Conservation (phyloP, 2,113 vertebrate species). For the Psittacula cyanocephala region DNA sequence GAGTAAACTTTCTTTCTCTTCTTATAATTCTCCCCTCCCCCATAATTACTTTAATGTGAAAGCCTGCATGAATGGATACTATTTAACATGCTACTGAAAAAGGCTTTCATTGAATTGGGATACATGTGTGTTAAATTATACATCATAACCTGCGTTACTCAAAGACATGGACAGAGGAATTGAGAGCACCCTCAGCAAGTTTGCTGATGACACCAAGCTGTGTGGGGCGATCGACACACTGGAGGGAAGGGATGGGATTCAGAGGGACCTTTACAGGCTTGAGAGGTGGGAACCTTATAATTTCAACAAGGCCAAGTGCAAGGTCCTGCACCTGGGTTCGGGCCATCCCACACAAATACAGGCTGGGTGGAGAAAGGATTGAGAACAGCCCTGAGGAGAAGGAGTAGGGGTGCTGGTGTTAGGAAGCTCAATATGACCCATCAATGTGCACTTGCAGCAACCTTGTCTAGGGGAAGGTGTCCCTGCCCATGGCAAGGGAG, state of each 20-base stretch:
- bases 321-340: background rate
- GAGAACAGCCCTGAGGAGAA: background rate
- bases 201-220: background rate
- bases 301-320: background rate
- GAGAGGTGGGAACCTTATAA: background rate
- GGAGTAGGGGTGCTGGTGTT: background rate
- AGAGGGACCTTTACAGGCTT: background rate
- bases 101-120: background rate
- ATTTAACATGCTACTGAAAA: background rate
- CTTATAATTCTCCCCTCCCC: constrained; percentile 14
- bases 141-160: background rate
- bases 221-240: background rate
- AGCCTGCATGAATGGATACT: background rate
- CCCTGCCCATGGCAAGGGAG: background rate
- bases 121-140: background rate
- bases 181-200: background rate
- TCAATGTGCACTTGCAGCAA: background rate
- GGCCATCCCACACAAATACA: background rate
- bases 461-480: background rate
- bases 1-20: constrained; percentile 65
- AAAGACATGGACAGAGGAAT: background rate
- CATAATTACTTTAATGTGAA: constrained; percentile 35
- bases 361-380: background rate
- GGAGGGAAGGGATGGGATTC: background rate
- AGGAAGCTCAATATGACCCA: background rate